Evolutionary conservation across 2,888 invertebrate genomes (phyloP).

Genomic region (Caenorhabditis sp.): DNA sequence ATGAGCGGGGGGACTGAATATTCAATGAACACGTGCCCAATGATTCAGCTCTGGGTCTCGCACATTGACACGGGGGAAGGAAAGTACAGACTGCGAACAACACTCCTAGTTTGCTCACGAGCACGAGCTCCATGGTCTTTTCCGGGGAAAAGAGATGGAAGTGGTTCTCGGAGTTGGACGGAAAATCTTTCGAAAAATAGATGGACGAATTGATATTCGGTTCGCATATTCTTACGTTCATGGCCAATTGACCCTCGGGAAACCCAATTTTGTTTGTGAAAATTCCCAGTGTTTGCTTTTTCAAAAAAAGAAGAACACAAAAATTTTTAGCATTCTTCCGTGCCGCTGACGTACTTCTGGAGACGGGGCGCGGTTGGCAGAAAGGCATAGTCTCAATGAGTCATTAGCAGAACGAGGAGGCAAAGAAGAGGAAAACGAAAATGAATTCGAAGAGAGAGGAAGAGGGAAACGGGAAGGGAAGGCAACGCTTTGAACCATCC

Average conservation of each 20-base stretch:
- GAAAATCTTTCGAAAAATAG: too few relatives aligned
- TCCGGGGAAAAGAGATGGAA: conserved; percentile 4
- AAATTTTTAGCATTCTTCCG: neutral
- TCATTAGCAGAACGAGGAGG: conserved; percentile 8
- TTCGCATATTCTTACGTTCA: neutral
- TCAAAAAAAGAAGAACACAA: neutral
- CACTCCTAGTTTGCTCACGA: neutral
- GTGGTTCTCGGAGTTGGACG: too few relatives aligned
- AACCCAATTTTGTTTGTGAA: conserved; percentile 15
- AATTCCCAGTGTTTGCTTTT: conserved; percentile 13
- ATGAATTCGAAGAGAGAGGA: conserved; percentile 8
- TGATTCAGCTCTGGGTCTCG: too few relatives aligned
- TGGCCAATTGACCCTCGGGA: conserved; percentile 24
- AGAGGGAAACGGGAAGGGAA: too few relatives aligned
- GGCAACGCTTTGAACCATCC: conserved; percentile 10
- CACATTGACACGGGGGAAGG: neutral
- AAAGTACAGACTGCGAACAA: conserved; percentile 2
- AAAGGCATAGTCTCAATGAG: neutral
- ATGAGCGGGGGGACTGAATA: conserved; percentile 10
- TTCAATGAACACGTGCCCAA: conserved; percentile 21
- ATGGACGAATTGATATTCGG: neutral
- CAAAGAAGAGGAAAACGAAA: neutral
- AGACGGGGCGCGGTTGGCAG: conserved; percentile 1
- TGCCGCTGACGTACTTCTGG: neutral
- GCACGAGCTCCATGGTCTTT: neutral